Evolutionary conservation across 1,140 invertebrate genomes (phyloP).

Genomic region (Dendroctonus valens): DNA sequence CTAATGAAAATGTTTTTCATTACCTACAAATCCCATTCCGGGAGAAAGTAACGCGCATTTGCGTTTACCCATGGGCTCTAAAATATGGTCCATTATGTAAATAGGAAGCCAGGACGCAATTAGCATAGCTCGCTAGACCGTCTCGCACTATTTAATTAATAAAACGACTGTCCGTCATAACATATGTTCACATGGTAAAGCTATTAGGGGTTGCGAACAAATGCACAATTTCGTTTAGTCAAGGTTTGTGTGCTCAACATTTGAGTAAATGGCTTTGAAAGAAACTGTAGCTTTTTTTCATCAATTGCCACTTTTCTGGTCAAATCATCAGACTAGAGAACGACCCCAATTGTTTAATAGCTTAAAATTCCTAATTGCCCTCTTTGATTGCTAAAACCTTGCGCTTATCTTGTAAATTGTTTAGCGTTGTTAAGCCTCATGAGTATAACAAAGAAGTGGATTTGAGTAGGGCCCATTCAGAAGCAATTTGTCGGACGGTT

Average conservation of each 20-base stretch:
- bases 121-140: conserved; percentile 35
- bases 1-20: conserved; percentile 32
- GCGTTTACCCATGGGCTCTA: conserved; percentile 28
- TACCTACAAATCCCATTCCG: conserved; percentile 28
- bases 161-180: conserved; percentile 30
- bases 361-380: neutral
- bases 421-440: no score
- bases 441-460: no score
- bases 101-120: conserved; percentile 33
- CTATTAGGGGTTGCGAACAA: conserved; percentile 20
- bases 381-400: neutral
- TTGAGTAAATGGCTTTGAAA: no score
- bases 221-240: conserved; percentile 1
- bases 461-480: no score
- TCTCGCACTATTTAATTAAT: conserved; percentile 36
- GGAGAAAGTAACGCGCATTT: conserved; percentile 28
- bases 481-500: no score
- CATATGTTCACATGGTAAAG: conserved; percentile 29
- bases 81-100: conserved; percentile 40
- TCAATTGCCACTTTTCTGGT: neutral
- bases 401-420: no score
- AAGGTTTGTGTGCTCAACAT: no score
- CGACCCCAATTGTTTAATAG: neutral
- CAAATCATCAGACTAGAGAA: neutral
- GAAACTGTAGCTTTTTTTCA: no score